Evolutionary conservation across 2,797 vertebrate genomes (phyloP).

Genomic region (Syndactyla subalaris): DNA sequence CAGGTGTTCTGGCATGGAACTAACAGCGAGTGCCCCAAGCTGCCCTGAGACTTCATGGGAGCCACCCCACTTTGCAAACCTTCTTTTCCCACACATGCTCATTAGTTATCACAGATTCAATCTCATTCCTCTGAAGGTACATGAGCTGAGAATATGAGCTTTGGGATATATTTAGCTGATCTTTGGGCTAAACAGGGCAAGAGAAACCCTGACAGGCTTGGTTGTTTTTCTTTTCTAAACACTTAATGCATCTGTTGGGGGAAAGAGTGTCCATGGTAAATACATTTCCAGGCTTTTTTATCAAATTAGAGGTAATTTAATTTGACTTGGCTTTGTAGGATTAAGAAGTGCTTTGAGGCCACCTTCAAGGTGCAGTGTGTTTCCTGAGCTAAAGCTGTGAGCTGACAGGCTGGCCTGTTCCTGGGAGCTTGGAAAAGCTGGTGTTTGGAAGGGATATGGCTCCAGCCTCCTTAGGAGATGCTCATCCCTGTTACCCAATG

Average conservation of each 20-base stretch:
- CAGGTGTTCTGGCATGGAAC: neutral
- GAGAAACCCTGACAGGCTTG: neutral
- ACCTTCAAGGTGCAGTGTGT: neutral
- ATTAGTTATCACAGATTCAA: neutral
- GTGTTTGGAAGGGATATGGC: neutral
- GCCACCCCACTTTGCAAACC: neutral
- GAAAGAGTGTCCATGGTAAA: neutral
- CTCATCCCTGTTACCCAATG: neutral
- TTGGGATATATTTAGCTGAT: neutral
- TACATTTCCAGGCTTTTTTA: neutral
- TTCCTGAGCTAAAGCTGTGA: neutral
- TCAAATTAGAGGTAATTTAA: neutral
- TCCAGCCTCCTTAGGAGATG: neutral
- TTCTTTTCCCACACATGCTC: neutral
- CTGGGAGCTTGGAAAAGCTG: neutral
- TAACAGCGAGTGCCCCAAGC: neutral
- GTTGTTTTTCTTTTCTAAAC: neutral
- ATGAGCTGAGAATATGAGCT: neutral
- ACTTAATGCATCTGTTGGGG: neutral
- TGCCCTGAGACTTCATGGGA: neutral
- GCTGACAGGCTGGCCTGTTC: neutral
- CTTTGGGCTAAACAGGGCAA: neutral
- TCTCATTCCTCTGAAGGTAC: neutral
- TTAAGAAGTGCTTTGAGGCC: neutral
- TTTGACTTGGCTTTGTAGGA: neutral